phyloP scores from a whole-genome alignment of 2,113 vertebrate genomes.

The Rhagologus leucostigma region DNA sequence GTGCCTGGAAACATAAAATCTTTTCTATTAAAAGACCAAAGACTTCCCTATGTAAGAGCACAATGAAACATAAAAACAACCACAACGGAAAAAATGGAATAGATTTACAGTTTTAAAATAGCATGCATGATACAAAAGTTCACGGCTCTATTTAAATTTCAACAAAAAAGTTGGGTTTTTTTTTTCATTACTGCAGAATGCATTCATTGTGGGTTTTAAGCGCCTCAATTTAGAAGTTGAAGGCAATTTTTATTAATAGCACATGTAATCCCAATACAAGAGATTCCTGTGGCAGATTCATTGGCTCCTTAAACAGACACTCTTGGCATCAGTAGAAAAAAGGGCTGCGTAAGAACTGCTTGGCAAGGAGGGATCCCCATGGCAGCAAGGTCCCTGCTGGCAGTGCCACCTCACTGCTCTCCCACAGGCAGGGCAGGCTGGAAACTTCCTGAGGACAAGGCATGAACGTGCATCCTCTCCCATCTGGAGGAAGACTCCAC shows the following conservation, averaged over 20 bases:
- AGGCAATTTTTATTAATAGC: slow-evolving; percentile 56
- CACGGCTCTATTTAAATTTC: slow-evolving; percentile 39
- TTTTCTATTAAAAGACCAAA: neutral
- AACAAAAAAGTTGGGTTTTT: neutral
- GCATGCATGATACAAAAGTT: slow-evolving; percentile 11
- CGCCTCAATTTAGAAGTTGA: neutral
- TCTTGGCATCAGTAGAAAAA: neutral
- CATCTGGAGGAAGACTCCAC: neutral
- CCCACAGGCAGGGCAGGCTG: neutral
- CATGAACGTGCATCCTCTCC: neutral
- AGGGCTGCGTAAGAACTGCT: neutral
- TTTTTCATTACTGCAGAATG: slow-evolving; percentile 8
- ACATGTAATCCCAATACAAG: neutral
- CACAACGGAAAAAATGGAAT: slow-evolving; percentile 37
- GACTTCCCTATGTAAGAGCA: slow-evolving; percentile 1
- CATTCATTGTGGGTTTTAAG: slow-evolving; percentile 52
- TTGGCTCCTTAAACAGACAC: neutral
- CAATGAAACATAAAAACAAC: slow-evolving; percentile 19
- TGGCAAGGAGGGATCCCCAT: neutral
- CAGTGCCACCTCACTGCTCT: neutral
- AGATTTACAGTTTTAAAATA: slow-evolving; percentile 52
- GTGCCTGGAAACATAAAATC: neutral
- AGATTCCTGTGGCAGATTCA: slow-evolving; percentile 23
- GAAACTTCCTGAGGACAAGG: neutral
- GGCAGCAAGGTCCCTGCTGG: neutral